Conservation (phyloP, 2,888 invertebrate species). For the Eupithecia centaureata region DNA sequence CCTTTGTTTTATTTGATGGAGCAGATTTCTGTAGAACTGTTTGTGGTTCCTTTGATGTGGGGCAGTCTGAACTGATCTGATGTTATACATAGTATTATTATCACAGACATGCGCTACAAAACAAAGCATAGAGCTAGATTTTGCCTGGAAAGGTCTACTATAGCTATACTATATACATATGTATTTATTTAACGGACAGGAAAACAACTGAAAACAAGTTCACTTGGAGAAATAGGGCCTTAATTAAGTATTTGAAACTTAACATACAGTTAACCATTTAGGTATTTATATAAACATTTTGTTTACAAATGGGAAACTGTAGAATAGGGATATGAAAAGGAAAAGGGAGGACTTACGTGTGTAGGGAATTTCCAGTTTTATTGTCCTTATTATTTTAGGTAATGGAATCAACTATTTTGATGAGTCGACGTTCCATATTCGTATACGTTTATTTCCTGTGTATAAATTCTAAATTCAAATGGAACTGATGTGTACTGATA, state of each 20-base stretch:
- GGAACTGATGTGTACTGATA: not conserved
- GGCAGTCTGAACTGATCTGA: conserved; percentile 49
- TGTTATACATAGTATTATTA: no score
- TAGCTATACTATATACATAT: no score
- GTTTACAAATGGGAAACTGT: not conserved
- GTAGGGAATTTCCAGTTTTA: not conserved
- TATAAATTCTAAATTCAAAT: no score
- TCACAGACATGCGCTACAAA: conserved; percentile 51
- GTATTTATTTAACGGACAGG: not conserved
- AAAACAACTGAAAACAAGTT: not conserved
- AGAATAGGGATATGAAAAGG: not conserved
- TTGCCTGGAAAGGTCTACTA: not conserved
- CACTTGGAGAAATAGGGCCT: not conserved
- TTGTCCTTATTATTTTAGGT: not conserved
- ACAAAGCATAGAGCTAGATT: not conserved
- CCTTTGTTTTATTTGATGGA: conserved; percentile 6
- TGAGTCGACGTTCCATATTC: not conserved
- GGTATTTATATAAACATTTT: no score
- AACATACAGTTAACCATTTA: no score
- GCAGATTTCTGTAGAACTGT: conserved; percentile 50
- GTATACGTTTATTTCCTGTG: no score
- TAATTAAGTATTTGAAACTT: not conserved
- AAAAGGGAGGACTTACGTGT: not conserved
- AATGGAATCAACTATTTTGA: not conserved
- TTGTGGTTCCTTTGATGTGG: conserved; percentile 64